Evolutionary conservation across 2,113 vertebrate species (phyloP).

Genomic region (Tringa solitaria): DNA sequence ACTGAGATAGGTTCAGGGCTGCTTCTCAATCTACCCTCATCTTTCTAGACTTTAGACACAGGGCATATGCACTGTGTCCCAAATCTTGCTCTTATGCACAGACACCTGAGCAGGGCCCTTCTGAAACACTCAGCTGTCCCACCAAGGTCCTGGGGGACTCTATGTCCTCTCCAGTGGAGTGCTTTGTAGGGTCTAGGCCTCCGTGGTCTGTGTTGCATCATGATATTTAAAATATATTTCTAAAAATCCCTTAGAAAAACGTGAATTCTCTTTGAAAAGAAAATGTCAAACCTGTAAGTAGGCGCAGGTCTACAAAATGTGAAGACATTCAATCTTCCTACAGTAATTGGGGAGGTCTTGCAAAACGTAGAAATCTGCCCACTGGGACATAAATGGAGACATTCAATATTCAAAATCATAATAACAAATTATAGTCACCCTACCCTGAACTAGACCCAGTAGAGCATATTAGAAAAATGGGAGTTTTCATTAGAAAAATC

Average conservation of each 20-base stretch:
- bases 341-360: background rate
- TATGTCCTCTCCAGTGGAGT: accelerated
- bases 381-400: background rate
- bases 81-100: accelerated
- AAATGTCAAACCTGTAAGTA: background rate
- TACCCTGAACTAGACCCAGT: background rate
- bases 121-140: background rate
- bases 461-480: background rate
- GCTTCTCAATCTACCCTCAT: background rate
- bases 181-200: background rate
- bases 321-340: background rate
- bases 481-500: background rate
- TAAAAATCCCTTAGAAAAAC: background rate
- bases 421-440: background rate
- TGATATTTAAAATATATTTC: background rate
- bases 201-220: background rate
- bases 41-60: background rate
- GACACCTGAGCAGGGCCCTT: background rate
- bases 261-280: background rate
- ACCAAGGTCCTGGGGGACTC: background rate
- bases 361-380: background rate
- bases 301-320: background rate
- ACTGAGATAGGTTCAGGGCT: background rate
- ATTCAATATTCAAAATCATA: background rate
- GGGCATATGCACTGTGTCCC: accelerated